phyloP scores from a whole-genome alignment of 2,113 vertebrate species.

The Grammomys surdaster region DNA sequence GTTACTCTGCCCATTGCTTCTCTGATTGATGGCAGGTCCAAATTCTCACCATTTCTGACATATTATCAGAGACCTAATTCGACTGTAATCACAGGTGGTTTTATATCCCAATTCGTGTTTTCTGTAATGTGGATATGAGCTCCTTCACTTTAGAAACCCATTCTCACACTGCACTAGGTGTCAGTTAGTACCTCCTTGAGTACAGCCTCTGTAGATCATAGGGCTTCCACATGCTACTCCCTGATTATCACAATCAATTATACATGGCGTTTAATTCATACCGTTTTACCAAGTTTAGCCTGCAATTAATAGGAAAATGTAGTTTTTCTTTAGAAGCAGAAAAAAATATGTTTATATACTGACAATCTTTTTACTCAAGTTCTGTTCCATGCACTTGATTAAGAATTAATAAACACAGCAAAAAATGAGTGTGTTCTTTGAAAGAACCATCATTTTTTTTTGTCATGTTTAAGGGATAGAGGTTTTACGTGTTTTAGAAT shows the following conservation, averaged over 20 bases:
- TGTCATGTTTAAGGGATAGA: not conserved
- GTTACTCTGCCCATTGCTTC: not conserved
- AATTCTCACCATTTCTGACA: not conserved
- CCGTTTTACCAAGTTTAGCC: not conserved
- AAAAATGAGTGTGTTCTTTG: not conserved
- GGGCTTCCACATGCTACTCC: no score
- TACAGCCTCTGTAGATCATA: not conserved
- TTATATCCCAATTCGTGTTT: not conserved
- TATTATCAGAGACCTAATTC: accelerated
- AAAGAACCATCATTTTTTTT: not conserved
- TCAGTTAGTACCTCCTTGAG: not conserved
- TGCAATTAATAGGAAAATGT: not conserved
- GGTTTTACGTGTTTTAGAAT: not conserved
- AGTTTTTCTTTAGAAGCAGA: not conserved
- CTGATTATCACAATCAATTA: not conserved
- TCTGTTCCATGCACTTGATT: not conserved
- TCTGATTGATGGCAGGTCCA: not conserved
- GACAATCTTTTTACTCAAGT: not conserved
- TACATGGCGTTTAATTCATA: not conserved
- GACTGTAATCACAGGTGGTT: not conserved
- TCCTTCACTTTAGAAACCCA: not conserved
- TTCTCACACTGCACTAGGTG: not conserved
- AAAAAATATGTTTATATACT: not conserved
- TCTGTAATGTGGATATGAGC: not conserved
- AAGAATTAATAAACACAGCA: not conserved